Percentiles rank a stretch among this genome's conserved stretches.
These are phyloP conservation scores for Drosophila simulans DNA, from an alignment of 1,140 invertebrate genomes.

Conservation along the genomic window DNA sequence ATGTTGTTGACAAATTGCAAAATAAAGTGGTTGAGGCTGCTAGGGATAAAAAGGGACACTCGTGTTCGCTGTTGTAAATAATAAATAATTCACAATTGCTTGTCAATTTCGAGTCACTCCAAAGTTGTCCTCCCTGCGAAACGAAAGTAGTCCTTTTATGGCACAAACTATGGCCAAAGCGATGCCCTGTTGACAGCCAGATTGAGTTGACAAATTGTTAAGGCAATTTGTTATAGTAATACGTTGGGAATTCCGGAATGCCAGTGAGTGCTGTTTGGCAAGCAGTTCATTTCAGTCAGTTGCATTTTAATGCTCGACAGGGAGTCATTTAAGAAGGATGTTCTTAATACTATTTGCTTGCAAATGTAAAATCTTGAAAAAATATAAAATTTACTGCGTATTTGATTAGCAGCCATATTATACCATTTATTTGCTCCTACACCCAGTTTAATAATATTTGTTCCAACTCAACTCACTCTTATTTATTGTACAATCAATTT, in stretches of 20 bases:
- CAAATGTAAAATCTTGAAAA: not conserved
- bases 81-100: slow-evolving; percentile 70
- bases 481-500: slow-evolving; percentile 6
- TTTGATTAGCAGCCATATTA: not conserved
- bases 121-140: not conserved
- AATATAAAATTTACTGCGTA: not conserved
- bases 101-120: slow-evolving; percentile 55
- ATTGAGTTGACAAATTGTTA: slow-evolving; percentile 66
- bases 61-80: slow-evolving; percentile 61
- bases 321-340: not conserved
- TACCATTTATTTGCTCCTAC: not conserved
- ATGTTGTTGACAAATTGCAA: slow-evolving; percentile 66
- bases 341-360: not conserved
- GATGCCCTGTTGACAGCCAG: slow-evolving; percentile 51
- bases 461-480: not conserved
- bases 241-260: not conserved
- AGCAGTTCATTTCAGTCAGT: not conserved
- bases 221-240: slow-evolving; percentile 56
- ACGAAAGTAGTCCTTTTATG: slow-evolving; percentile 8
- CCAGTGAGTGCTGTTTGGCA: slow-evolving; percentile 3
- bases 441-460: not conserved
- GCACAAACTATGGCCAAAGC: slow-evolving; percentile 4
- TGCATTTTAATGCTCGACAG: not conserved
- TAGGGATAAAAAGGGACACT: not conserved
- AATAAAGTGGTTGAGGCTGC: slow-evolving; percentile 17